Evolutionary conservation across 2,888 invertebrate genomes (phyloP).

Genomic region (Eustalomyia histrio): DNA sequence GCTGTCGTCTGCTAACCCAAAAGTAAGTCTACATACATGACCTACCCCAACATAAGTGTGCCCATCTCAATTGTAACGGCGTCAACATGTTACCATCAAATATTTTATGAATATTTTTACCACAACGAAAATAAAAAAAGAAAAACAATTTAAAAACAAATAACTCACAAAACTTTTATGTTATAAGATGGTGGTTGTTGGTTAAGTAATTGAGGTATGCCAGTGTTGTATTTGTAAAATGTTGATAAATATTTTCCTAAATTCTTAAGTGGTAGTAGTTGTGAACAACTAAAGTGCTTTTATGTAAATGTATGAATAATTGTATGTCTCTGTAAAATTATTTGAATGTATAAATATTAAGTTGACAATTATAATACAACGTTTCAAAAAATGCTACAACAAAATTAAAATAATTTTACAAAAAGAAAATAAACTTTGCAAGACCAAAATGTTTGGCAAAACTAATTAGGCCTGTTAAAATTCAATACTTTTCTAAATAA

Average conservation of each 20-base stretch:
- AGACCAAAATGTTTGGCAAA: too few species aligned
- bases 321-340: too few species aligned
- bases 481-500: too few species aligned
- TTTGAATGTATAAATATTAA: neutral
- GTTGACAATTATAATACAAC: neutral
- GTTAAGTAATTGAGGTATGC: neutral
- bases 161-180: neutral
- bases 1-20: neutral
- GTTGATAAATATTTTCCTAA: constrained; percentile 14
- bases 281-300: neutral
- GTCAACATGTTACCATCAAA: constrained; percentile 44
- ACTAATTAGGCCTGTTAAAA: too few species aligned
- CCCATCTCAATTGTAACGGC: constrained; percentile 15
- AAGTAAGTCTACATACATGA: constrained; percentile 1
- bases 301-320: neutral
- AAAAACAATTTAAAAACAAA: constrained; percentile 10
- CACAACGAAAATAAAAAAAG: neutral
- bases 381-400: too few species aligned
- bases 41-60: constrained; percentile 26
- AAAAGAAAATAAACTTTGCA: too few species aligned
- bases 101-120: constrained; percentile 32
- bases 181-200: neutral
- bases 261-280: neutral
- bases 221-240: neutral
- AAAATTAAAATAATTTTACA: too few species aligned